A percentile compares a stretch with the other conserved stretches of the same genome.
These are phyloP conservation scores for Heliconius ismenius DNA, from an alignment of 2,888 invertebrate genomes.

Conservation along the genomic window DNA sequence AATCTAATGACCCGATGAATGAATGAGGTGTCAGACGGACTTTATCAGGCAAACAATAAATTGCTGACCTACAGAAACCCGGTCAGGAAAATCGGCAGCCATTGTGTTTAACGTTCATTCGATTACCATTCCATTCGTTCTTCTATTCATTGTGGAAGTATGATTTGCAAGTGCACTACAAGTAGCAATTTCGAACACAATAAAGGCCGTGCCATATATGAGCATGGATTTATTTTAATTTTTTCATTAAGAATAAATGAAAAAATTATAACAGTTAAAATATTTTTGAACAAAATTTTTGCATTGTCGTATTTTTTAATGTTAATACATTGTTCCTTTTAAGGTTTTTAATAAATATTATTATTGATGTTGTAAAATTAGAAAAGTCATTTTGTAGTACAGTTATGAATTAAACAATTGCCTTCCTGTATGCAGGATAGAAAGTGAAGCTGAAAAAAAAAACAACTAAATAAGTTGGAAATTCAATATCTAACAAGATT, in stretches of 20 bases:
- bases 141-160: constrained; percentile 39
- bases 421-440: not conserved
- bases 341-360: not conserved
- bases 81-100: constrained; percentile 45
- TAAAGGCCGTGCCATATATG: constrained; percentile 3
- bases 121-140: constrained; percentile 47
- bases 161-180: constrained; percentile 33
- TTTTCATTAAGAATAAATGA: not conserved
- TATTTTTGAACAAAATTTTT: not conserved
- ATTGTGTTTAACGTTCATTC: constrained; percentile 51
- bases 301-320: too few species aligned
- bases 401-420: too few species aligned
- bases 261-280: not conserved
- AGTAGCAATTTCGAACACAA: constrained; percentile 31
- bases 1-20: constrained; percentile 41
- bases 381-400: too few species aligned
- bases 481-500: not conserved
- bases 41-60: constrained; percentile 44
- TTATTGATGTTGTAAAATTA: not conserved
- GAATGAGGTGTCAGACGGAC: constrained; percentile 42
- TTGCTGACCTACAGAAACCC: constrained; percentile 39
- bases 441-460: not conserved
- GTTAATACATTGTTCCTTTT: not conserved
- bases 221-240: not conserved
- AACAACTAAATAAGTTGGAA: not conserved